Conservation (phyloP, 2,113 vertebrate species). For the Chroicocephalus ridibundus region DNA sequence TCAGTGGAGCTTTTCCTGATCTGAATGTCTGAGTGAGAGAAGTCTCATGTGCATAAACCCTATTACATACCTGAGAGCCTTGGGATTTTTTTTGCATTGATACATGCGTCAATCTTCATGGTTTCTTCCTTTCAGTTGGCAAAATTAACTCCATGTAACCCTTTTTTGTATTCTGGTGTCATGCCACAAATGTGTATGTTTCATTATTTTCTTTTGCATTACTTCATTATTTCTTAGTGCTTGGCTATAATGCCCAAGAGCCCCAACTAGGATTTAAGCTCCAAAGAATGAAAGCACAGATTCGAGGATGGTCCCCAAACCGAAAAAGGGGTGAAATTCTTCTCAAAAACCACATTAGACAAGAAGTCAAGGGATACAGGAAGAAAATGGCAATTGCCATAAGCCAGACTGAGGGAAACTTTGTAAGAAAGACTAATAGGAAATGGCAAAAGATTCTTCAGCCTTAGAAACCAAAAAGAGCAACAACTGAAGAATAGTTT, state of each 20-base stretch:
- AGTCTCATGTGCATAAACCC: neutral
- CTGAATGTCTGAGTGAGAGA: neutral
- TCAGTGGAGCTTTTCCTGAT: neutral
- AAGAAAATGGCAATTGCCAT: neutral
- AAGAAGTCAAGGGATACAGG: neutral
- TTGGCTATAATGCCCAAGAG: neutral
- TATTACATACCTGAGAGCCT: neutral
- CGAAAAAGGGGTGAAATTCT: neutral
- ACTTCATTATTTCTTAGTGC: neutral
- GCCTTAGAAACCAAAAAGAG: neutral
- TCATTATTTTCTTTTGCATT: neutral
- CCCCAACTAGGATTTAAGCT: neutral
- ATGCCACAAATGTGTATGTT: neutral
- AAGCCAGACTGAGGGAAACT: neutral
- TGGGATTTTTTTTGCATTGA: neutral
- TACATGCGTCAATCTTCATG: neutral
- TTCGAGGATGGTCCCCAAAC: neutral
- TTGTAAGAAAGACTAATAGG: neutral
- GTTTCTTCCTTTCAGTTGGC: neutral
- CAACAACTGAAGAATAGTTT: neutral
- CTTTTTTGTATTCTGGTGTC: neutral
- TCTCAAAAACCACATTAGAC: neutral
- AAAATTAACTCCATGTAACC: neutral
- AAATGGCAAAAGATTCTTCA: neutral
- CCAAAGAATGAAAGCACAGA: neutral